A percentile compares a stretch with the other conserved stretches of the same genome.
Conservation (phyloP, 2,113 vertebrate genomes). For the Erythrolamprus reginae region DNA sequence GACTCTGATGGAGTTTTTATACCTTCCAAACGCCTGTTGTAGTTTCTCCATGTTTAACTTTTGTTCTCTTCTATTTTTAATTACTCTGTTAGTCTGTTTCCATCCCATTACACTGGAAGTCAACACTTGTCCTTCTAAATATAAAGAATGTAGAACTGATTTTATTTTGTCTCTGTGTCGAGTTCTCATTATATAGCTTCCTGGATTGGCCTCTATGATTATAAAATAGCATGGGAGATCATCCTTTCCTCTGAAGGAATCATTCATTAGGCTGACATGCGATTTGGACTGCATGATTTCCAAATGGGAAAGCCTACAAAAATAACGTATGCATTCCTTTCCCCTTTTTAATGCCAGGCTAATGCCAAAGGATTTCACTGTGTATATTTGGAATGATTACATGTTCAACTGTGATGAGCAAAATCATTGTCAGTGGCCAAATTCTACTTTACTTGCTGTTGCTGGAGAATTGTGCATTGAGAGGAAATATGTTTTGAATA, state of each 20-base stretch:
- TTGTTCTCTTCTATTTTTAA: constrained; percentile 51
- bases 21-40: constrained; percentile 35
- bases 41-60: constrained; percentile 34
- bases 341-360: neutral
- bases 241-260: constrained; percentile 29
- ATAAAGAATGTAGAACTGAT: constrained; percentile 40
- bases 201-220: constrained; percentile 44
- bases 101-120: constrained; percentile 51
- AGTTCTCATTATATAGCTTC: constrained; percentile 39
- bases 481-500: neutral
- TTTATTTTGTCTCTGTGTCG: constrained; percentile 10
- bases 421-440: neutral
- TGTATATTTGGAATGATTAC: neutral
- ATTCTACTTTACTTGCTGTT: neutral
- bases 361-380: neutral
- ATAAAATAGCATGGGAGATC: constrained; percentile 25
- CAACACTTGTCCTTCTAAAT: constrained; percentile 57
- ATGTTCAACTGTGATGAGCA: neutral
- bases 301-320: neutral
- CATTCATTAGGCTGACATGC: neutral
- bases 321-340: constrained; percentile 4
- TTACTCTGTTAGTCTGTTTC: constrained; percentile 45
- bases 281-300: neutral
- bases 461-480: neutral
- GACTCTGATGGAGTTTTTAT: constrained; percentile 41